Base-by-base conservation (phyloP, 2,888 invertebrate genomes). In the Mythimna vitellina region DNA sequence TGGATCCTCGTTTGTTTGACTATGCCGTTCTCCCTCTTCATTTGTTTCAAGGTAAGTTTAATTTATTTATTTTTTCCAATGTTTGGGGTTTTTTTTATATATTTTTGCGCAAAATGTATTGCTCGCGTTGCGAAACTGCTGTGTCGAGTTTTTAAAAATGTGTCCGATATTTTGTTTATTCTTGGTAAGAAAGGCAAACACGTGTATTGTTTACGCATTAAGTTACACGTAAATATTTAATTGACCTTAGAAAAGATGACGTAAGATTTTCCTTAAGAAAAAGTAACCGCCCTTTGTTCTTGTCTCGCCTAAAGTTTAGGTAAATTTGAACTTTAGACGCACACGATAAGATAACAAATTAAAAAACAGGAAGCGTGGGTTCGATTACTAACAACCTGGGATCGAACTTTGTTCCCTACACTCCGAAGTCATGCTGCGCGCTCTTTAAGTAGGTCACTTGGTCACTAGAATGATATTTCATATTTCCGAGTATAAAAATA, bases 11-110 rank as follows among this genome's bases (percentile, higher is more conserved):
- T 99, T 51, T 92, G 98, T 29, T 84, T 98, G 53, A 99, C 99
- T 1, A 98, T 99, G 97, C 99, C 99, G 0, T 98, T 99, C 89
- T 99, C 99, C 0, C 96, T 99, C 8, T 98, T 99, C 92, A 97
- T 99, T 72, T 99, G 99, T 92, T 98, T 99, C 92, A 99, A 99
- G 98, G 99, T 99, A 96, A 96, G 96, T 88, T 9, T 8, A 25
- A 57, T 9, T 8, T 10, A 49, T 42, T 35, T 29, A 0, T 38
- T 12, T n/a, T 6, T 46, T 42, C 1, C n/a, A 6, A 6, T 6
- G 5, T n/a, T 49, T 3, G 20, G 22, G 0, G 17, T 17, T 46
- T 17, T 46, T 58, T 29, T 42, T 14, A 3, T 17, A 7, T 42
- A n/a, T n/a, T 29, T 6, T 10, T 20, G 17, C 29, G 22, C 14